Percentiles rank a stretch among this genome's conserved stretches.
Conservation (phyloP, 2,888 invertebrate species). For the Pristionchus mayeri region DNA sequence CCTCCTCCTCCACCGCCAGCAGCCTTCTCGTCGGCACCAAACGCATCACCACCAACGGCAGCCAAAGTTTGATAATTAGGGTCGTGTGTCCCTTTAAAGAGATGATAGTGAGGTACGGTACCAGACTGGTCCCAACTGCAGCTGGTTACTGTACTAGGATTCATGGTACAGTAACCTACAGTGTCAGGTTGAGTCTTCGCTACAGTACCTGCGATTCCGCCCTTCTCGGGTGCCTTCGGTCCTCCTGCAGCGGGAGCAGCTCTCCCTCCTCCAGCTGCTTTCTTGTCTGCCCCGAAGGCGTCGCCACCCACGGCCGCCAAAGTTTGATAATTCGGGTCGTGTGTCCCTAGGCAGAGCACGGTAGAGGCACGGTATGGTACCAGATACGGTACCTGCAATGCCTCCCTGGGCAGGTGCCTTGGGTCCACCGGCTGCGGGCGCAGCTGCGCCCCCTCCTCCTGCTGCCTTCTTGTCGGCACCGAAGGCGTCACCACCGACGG, state of each 20-base stretch:
- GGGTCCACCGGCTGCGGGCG: neutral
- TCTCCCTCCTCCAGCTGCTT: neutral
- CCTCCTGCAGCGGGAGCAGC: neutral
- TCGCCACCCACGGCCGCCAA: neutral
- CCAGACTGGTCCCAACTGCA: too few relatives aligned
- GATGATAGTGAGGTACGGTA: neutral
- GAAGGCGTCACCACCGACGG: neutral
- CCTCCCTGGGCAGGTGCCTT: neutral
- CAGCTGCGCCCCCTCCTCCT: slow-evolving; percentile 11
- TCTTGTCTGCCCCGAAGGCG: neutral
- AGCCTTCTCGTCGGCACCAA: neutral
- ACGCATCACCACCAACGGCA: slow-evolving; percentile 9
- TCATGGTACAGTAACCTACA: neutral
- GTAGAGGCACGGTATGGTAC: neutral
- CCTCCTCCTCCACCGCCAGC: neutral
- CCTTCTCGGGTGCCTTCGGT: slow-evolving; percentile 18
- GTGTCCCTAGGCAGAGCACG: too few relatives aligned
- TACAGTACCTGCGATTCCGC: slow-evolving; percentile 22
- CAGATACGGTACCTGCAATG: neutral
- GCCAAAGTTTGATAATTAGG: neutral
- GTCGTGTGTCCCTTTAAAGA: neutral
- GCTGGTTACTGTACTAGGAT: too few relatives aligned
- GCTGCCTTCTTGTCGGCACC: neutral
- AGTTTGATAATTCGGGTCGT: too few relatives aligned
- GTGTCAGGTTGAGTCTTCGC: neutral